A percentile compares a stretch with the other conserved stretches of the same genome.
phyloP scores from a whole-genome alignment of 2,113 vertebrate genomes.

The Oenanthe melanoleuca region DNA sequence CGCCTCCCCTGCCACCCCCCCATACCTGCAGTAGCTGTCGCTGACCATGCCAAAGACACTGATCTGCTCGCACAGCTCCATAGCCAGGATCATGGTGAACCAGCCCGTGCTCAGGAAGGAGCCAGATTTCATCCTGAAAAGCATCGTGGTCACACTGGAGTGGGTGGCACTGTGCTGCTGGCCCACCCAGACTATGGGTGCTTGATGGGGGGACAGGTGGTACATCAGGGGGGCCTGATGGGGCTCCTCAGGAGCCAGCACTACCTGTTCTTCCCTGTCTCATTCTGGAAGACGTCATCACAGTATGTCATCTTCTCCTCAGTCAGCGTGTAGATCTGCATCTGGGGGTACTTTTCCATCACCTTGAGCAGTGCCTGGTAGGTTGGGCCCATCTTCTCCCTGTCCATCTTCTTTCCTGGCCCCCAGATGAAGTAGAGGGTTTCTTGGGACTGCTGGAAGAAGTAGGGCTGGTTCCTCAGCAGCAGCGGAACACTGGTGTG shows the following conservation, averaged over 20 bases:
- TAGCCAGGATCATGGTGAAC: conserved; percentile 93
- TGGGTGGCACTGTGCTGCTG: not conserved
- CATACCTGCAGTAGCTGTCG: conserved; percentile 88
- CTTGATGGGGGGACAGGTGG: fast-evolving
- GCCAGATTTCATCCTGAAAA: conserved; percentile 87
- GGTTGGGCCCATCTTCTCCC: conserved; percentile 78
- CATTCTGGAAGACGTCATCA: conserved; percentile 87
- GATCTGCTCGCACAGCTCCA: conserved; percentile 89
- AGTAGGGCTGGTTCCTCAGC: conserved; percentile 82
- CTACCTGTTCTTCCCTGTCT: conserved; percentile 96
- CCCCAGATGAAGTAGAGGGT: conserved; percentile 92
- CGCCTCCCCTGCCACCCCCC: fast-evolving
- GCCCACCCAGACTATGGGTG: fast-evolving
- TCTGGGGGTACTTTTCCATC: conserved; percentile 74
- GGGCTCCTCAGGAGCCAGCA: fast-evolving
- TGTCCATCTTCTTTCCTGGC: conserved; percentile 85
- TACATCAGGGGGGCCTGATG: fast-evolving
- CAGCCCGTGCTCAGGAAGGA: conserved; percentile 96
- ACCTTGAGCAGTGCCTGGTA: conserved; percentile 81
- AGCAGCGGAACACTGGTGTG: conserved; percentile 91
- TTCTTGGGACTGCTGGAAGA: conserved; percentile 81
- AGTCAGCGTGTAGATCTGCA: conserved; percentile 84
- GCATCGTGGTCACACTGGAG: fast-evolving
- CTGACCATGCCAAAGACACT: conserved; percentile 91
- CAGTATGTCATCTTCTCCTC: conserved; percentile 86